Base-by-base conservation (phyloP, 2,797 vertebrate species). In the Fistularia tabacaria region DNA sequence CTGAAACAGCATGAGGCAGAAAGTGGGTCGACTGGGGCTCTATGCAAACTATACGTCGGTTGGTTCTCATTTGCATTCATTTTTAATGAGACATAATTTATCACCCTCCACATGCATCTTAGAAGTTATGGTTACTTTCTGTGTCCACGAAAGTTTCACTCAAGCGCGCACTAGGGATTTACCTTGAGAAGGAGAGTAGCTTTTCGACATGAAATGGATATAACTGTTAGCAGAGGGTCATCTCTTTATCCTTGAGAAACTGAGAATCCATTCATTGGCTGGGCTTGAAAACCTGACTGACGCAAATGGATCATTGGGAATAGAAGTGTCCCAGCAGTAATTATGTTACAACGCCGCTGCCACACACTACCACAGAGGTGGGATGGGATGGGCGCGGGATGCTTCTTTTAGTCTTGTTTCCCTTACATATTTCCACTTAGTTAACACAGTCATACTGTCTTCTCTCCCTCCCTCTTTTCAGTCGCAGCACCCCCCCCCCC, bases 161-260 rank as follows among this genome's bases (percentile, higher is more conserved):
- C 62, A 71, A 69, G 82, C 80, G 70, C 71, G 62, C 84, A 87
- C 69, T 13, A 74, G 82, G 76, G 82, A 85, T 81, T 77, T 85
- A 88, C 85, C 85, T 81, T 76, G 78, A 83, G 79, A 69, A 84
- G 71, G 67, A 79, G 85, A 85, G 72, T 64, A 69, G 77, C 77
- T 88, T 87, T 73, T 70, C 82, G 64, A 72, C 86, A 81, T 88
- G 87, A 90, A 92, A 91, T 89, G 83, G 90, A 91, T 91, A 88
- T 86, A 90, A 89, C 83, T 80, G 83, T 81, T 83, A 53, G 71
- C 77, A 88, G 84, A 91, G 91, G 91, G 90, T 92, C 88, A 91
- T 90, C 85, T 75, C 86, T 91, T 91, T 91, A 90, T 92, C 91
- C 91, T 92, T 92, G 91, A 92, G 90, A 92, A 91, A 89, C 85